These are phyloP conservation scores for Teleogryllus oceanicus DNA, from an alignment of 2,888 invertebrate genomes.

Conservation along the genomic window DNA sequence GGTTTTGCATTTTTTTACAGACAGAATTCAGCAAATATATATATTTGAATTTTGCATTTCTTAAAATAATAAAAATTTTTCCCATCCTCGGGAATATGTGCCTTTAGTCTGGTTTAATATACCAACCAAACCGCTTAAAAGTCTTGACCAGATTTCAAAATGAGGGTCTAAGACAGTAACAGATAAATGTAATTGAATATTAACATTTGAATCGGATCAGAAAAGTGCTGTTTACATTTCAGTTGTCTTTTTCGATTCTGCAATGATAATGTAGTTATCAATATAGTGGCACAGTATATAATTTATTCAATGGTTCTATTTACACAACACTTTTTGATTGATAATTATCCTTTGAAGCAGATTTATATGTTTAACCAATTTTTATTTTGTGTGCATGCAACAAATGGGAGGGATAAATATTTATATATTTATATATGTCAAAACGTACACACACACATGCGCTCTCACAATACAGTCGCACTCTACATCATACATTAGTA, in stretches of 20 bases:
- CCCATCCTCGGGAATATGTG: constrained; percentile 12
- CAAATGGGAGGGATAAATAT: constrained; percentile 32
- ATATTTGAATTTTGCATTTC: constrained; percentile 23
- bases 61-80: neutral
- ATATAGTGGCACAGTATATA: constrained; percentile 29
- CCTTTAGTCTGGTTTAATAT: constrained; percentile 6
- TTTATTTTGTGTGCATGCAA: constrained; percentile 33
- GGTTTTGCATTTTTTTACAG: constrained; percentile 28
- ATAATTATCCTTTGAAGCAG: constrained; percentile 30
- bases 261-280: constrained; percentile 21
- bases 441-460: constrained; percentile 31
- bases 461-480: constrained; percentile 25
- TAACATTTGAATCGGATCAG: constrained; percentile 20
- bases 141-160: constrained; percentile 18
- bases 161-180: neutral
- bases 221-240: constrained; percentile 21
- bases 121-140: neutral
- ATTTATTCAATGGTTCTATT: constrained; percentile 26
- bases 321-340: constrained; percentile 28
- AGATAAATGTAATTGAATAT: neutral
- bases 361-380: constrained; percentile 30
- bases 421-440: constrained; percentile 26
- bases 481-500: constrained; percentile 21
- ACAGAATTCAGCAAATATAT: constrained; percentile 36
- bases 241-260: constrained; percentile 25